Conservation (phyloP, 2,113 vertebrate species). For the Laticauda colubrina region DNA sequence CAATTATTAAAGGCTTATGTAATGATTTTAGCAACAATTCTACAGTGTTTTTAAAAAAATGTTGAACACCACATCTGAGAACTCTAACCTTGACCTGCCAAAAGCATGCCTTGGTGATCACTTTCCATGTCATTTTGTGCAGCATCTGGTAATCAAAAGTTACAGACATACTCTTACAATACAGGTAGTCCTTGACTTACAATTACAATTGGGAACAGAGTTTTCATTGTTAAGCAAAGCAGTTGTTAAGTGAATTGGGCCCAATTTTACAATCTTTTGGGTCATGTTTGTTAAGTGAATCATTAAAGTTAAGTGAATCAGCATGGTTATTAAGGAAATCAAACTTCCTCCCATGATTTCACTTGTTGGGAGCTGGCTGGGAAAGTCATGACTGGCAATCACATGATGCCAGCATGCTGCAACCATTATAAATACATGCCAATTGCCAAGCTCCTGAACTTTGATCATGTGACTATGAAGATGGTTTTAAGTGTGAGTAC, state of each 20-base stretch:
- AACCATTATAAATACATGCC: not conserved
- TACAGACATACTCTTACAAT: not conserved
- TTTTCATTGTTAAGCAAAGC: not conserved
- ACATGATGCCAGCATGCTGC: not conserved
- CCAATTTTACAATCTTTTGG: not conserved
- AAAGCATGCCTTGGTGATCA: not conserved
- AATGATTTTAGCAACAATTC: not conserved
- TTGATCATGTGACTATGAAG: not conserved
- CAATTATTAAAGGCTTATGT: not conserved
- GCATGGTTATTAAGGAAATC: not conserved
- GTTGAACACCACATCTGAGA: not conserved
- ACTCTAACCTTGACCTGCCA: not conserved
- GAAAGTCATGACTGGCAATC: not conserved
- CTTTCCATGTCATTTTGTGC: not conserved
- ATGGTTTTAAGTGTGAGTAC: not conserved
- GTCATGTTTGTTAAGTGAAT: not conserved
- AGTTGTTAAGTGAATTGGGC: not conserved
- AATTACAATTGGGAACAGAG: not conserved
- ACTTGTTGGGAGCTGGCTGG: not conserved
- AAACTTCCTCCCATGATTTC: not conserved
- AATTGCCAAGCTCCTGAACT: not conserved
- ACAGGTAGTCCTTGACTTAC: not conserved
- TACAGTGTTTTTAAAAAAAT: not conserved
- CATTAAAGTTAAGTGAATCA: not conserved
- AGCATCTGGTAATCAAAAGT: slow-evolving; percentile 9